phyloP scores from a whole-genome alignment of 2,113 vertebrate genomes.

The Psilopogon haemacephalus region DNA sequence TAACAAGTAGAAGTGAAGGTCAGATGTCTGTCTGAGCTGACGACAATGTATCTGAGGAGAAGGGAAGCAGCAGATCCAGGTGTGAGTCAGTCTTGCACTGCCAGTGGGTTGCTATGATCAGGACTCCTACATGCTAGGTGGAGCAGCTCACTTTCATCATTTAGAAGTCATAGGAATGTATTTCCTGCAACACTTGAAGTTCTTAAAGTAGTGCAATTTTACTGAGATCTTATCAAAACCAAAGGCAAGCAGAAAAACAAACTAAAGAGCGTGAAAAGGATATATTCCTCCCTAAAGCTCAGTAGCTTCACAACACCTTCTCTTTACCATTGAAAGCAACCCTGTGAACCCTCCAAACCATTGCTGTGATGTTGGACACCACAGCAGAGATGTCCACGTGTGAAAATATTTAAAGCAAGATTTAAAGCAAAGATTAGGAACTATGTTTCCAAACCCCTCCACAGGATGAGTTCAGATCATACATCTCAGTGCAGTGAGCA shows the following conservation, averaged over 20 bases:
- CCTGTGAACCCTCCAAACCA: not conserved
- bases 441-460: not conserved
- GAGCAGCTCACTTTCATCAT: not conserved
- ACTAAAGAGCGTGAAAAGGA: not conserved
- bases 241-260: not conserved
- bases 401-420: not conserved
- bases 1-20: not conserved
- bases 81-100: not conserved
- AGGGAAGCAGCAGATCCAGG: not conserved
- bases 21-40: not conserved
- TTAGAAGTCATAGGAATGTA: rapidly evolving
- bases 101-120: not conserved
- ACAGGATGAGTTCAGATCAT: not conserved
- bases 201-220: not conserved
- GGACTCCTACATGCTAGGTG: not conserved
- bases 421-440: not conserved
- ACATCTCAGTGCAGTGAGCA: not conserved
- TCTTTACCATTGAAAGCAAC: rapidly evolving
- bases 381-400: not conserved
- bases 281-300: not conserved
- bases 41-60: not conserved
- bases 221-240: not conserved
- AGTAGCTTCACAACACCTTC: not conserved
- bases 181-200: not conserved
- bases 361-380: not conserved